Percentiles rank a stretch among this genome's conserved stretches.
Evolutionary conservation across 92 coral and sea anemone genomes (phyloP).

Genomic region (Umimayanthus chanpuru): DNA sequence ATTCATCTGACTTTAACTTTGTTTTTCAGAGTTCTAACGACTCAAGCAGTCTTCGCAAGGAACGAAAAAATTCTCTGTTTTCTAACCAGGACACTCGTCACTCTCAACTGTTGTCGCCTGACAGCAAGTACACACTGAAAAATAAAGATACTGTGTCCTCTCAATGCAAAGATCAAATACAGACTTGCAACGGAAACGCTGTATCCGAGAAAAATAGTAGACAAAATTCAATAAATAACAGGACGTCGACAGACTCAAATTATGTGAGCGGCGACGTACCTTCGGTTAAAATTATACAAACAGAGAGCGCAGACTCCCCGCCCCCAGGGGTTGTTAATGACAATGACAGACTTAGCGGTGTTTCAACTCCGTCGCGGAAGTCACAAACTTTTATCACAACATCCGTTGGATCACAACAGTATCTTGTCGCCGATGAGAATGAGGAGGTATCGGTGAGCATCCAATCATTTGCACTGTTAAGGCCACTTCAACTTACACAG

Average conservation of each 20-base stretch:
- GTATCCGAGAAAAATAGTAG: not conserved
- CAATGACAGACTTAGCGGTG: slow-evolving; percentile 43
- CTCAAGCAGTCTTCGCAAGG: not conserved
- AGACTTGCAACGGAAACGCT: not conserved
- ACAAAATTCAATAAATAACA: not conserved
- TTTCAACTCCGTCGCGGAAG: slow-evolving; percentile 50
- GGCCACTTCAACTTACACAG: not conserved
- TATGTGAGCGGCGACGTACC: not conserved
- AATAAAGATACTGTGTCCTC: slow-evolving; percentile 9
- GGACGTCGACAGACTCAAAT: not conserved
- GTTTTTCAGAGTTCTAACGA: slow-evolving; percentile 9
- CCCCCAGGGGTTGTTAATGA: slow-evolving; percentile 59
- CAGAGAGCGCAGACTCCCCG: slow-evolving; percentile 48
- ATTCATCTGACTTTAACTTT: not conserved
- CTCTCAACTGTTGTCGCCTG: not conserved
- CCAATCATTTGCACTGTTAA: not conserved
- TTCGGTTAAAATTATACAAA: slow-evolving; percentile 9
- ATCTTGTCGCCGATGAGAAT: slow-evolving; percentile 2
- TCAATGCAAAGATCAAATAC: slow-evolving; percentile 11
- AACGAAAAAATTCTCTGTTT: not conserved
- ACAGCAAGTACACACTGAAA: not conserved
- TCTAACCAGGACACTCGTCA: not conserved
- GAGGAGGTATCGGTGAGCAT: slow-evolving; percentile 35
- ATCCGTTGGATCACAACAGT: slow-evolving; percentile 33
- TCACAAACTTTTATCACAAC: slow-evolving; percentile 51